These are phyloP conservation scores for Salvelinus sp. DNA, from an alignment of 2,113 vertebrate genomes.

Conservation along the genomic window DNA sequence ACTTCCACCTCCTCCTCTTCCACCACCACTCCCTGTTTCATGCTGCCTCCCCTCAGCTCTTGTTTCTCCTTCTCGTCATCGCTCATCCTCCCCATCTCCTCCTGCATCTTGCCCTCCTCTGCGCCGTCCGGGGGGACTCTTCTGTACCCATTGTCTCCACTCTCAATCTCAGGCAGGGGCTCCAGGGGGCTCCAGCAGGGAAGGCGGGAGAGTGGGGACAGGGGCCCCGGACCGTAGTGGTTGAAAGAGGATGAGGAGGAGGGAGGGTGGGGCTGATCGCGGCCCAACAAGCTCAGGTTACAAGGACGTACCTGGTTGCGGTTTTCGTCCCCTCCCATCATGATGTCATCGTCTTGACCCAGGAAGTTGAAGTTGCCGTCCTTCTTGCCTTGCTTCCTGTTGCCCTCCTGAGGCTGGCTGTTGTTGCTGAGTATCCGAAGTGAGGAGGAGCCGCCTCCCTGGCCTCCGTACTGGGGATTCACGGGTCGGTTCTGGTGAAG, in stretches of 20 bases:
- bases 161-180: slow-evolving; percentile 74
- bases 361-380: slow-evolving; percentile 94
- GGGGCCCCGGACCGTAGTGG: slow-evolving; percentile 39
- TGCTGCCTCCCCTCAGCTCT: slow-evolving; percentile 49
- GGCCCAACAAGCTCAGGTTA: slow-evolving; percentile 51
- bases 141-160: slow-evolving; percentile 64
- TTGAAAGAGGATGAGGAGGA: neutral
- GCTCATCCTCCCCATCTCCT: slow-evolving; percentile 53
- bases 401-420: slow-evolving; percentile 25
- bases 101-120: slow-evolving; percentile 70
- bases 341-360: slow-evolving; percentile 51
- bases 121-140: slow-evolving; percentile 89
- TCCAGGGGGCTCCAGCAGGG: slow-evolving; percentile 73
- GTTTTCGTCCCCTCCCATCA: slow-evolving; percentile 81
- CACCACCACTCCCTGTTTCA: slow-evolving; percentile 50
- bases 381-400: slow-evolving; percentile 70
- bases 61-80: slow-evolving; percentile 27
- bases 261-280: slow-evolving; percentile 35
- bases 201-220: slow-evolving; percentile 66
- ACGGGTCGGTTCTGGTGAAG: slow-evolving; percentile 73
- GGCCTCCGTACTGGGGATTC: slow-evolving; percentile 51
- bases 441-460: slow-evolving; percentile 17
- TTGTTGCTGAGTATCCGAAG: slow-evolving; percentile 41
- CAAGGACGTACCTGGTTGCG: slow-evolving; percentile 74
- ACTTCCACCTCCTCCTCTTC: slow-evolving; percentile 45